Base-by-base conservation (phyloP, 1,140 invertebrate genomes). In the Phymastichus coffea region DNA sequence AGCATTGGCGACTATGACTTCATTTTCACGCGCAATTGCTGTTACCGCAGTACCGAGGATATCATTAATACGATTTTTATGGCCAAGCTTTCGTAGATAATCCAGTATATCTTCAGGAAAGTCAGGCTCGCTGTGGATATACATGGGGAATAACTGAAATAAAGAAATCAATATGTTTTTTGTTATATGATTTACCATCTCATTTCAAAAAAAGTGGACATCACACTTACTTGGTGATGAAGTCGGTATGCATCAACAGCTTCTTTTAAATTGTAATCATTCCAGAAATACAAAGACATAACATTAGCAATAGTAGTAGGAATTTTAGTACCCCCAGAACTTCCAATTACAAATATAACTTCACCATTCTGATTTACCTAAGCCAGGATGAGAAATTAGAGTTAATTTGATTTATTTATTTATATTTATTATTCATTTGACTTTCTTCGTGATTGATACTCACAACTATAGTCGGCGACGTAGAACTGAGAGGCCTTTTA, bases 401-500 rank as follows among this genome's bases (percentile, higher is more conserved):
- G 6, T 52, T 14, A 28, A 33, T 17, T 43, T 38, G 14, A n/a
- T 1, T n/a, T 55, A 15, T 25, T 8, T 1, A 30, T 17, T 37
- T 10, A 14, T 40, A 25, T 61, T 23, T 12, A 9, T 25, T 28
- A 20, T 44, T 26, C 6, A n/a, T 35, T n/a, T 43, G 3, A 20
- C 15, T n/a, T n/a, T n/a, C n/a, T n/a, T n/a, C n/a, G n/a, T n/a
- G n/a, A n/a, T n/a, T n/a, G n/a, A n/a, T 30, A 43, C 33, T 73
- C 66, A 75, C 71, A 9, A 95, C 76, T 38, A 97, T 87, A 2
- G 87, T 75, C 0, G 95, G 94, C 61, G 82, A 83, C 92, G 95
- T 96, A 1, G 93, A 95, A n/a, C 92, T 95, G 60, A 95, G 72
- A 1, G 95, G 94, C 15, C 90, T 81, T 73, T 95, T 92, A 2